phyloP scores from a whole-genome alignment of 2,113 vertebrate species.

The Urocitellus parryii region DNA sequence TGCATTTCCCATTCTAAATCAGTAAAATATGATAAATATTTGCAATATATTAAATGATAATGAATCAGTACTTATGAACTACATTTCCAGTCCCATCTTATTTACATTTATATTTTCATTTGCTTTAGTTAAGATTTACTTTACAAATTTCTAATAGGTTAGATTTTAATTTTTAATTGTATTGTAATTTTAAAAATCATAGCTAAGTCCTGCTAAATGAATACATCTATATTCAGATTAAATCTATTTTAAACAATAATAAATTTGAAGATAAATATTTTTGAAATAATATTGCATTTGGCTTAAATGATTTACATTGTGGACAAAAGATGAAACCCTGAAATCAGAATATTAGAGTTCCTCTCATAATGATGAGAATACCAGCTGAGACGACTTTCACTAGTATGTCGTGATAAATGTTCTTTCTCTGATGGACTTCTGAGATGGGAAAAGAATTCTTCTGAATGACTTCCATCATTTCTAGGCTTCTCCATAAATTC shows the following conservation, averaged over 20 bases:
- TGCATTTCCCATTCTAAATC: neutral
- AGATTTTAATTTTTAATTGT: constrained; percentile 48
- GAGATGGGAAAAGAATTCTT: constrained; percentile 51
- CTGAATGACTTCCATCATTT: constrained; percentile 38
- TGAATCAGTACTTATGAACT: neutral
- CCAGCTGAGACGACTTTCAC: constrained; percentile 68
- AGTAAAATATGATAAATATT: constrained; percentile 24
- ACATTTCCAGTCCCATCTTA: neutral
- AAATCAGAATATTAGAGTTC: constrained; percentile 38
- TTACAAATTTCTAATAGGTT: constrained; percentile 22
- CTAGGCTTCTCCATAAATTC: constrained; percentile 70
- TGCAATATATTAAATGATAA: constrained; percentile 45
- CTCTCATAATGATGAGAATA: constrained; percentile 49
- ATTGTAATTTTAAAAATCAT: neutral
- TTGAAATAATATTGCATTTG: constrained; percentile 18
- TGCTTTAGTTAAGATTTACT: neutral
- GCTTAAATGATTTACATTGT: constrained; percentile 21
- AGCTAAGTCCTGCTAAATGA: constrained; percentile 26
- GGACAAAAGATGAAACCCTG: constrained; percentile 37
- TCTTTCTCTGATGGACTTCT: constrained; percentile 49
- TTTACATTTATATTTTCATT: constrained; percentile 28
- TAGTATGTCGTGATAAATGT: neutral
- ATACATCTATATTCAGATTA: neutral
- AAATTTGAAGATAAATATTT: neutral
- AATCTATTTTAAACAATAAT: neutral